These are phyloP conservation scores for Chrysolina haemoptera DNA, from an alignment of 2,888 invertebrate species.

Conservation along the genomic window DNA sequence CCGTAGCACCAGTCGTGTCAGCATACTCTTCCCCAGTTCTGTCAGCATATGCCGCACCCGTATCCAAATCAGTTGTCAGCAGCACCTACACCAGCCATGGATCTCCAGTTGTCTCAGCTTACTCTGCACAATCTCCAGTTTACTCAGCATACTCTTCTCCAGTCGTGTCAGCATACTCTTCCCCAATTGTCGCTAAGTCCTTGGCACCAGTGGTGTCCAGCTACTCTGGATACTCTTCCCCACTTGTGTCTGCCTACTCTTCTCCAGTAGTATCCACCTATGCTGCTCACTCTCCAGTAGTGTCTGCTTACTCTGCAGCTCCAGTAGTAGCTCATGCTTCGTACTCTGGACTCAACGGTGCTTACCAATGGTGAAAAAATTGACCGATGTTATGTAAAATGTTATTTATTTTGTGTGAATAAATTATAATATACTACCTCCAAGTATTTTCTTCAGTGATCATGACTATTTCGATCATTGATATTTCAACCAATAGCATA, in stretches of 20 bases:
- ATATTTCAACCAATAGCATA: too few relatives aligned
- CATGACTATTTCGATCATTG: too few relatives aligned
- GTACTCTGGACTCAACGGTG: constrained; percentile 3
- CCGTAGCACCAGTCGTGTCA: constrained; percentile 47
- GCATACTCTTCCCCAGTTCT: constrained; percentile 56
- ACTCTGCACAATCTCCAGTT: constrained; percentile 61
- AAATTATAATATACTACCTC: too few relatives aligned
- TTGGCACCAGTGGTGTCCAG: constrained; percentile 73
- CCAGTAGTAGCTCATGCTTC: constrained; percentile 42
- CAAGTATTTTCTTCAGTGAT: too few relatives aligned
- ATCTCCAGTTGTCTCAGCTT: constrained; percentile 47
- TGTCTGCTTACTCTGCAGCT: constrained; percentile 54
- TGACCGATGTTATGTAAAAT: neutral
- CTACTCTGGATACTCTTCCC: constrained; percentile 16
- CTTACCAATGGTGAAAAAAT: neutral
- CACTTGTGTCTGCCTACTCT: neutral
- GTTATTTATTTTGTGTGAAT: too few relatives aligned
- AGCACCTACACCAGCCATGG: neutral
- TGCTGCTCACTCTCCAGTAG: constrained; percentile 47
- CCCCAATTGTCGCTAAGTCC: constrained; percentile 62
- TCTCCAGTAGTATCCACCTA: constrained; percentile 66
- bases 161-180: constrained; percentile 46
- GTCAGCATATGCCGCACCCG: constrained; percentile 57
- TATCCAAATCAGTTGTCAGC: constrained; percentile 56
- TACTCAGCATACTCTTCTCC: constrained; percentile 46